Conservation (phyloP, 37 sponge, comb jelly and placozoan genomes). For the Oopsacas minuta region DNA sequence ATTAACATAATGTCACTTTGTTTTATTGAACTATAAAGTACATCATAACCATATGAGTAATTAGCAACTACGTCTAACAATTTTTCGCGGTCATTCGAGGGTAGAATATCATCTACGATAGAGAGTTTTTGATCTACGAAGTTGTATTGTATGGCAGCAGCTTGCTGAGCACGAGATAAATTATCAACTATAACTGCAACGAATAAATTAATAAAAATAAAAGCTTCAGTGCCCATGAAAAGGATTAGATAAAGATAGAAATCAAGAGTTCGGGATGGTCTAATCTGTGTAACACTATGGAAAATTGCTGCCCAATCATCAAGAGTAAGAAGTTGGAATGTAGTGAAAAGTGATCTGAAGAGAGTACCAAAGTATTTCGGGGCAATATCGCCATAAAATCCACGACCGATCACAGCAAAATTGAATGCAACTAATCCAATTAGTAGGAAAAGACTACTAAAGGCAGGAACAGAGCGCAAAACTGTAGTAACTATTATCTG, state of each 20-base stretch:
- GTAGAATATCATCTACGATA: not conserved
- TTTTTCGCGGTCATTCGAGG: not conserved
- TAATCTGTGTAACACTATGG: conserved; percentile 28
- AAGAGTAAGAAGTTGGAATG: conserved; percentile 77
- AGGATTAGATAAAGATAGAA: conserved; percentile 25
- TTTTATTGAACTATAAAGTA: not conserved
- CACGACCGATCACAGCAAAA: conserved; percentile 78
- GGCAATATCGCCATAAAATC: conserved; percentile 56
- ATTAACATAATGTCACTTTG: not conserved
- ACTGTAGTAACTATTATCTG: conserved; percentile 68
- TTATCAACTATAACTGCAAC: conserved; percentile 89
- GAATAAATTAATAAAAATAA: conserved; percentile 51
- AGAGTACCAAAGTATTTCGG: conserved; percentile 67
- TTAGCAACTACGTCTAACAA: not conserved
- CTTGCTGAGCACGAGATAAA: conserved; percentile 45
- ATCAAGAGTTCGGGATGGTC: conserved; percentile 27
- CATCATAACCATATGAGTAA: not conserved
- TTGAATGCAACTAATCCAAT: conserved; percentile 64
- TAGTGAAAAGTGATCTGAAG: conserved; percentile 52
- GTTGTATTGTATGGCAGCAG: conserved; percentile 4
- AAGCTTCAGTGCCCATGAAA: conserved; percentile 30
- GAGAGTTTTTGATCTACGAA: not conserved
- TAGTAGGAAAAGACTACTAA: conserved; percentile 56
- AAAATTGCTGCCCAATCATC: conserved; percentile 85
- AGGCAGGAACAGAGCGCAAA: conserved; percentile 56